phyloP scores from a whole-genome alignment of 2,888 invertebrate genomes.

The Epistrophella euchroma region DNA sequence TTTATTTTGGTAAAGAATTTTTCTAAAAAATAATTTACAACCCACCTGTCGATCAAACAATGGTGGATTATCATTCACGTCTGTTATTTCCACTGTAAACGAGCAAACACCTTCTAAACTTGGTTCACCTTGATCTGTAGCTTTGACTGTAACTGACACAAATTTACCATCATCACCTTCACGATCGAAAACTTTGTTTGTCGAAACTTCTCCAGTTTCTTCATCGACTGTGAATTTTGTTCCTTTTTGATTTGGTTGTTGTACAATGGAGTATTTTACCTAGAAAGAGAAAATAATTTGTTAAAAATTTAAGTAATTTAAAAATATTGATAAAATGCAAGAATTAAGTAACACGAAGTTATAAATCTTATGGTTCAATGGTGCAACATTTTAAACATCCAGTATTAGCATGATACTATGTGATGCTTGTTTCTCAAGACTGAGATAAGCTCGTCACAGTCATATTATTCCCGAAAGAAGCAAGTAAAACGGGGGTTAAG shows the following conservation, averaged over 20 bases:
- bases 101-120: slow-evolving; percentile 99
- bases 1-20: too few species aligned
- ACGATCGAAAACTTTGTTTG: slow-evolving; percentile 98
- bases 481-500: too few species aligned
- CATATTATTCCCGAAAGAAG: too few species aligned
- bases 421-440: too few species aligned
- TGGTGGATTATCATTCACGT: slow-evolving; percentile 98
- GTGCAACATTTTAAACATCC: too few species aligned
- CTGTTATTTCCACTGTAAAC: slow-evolving; percentile 98
- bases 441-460: too few species aligned
- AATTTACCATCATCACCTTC: slow-evolving; percentile 98
- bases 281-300: slow-evolving; percentile 70
- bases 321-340: too few species aligned
- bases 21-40: not conserved
- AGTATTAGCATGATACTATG: too few species aligned
- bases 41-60: slow-evolving; percentile 96
- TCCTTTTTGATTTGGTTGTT: slow-evolving; percentile 97
- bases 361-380: too few species aligned
- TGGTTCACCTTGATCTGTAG: slow-evolving; percentile 99
- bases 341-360: too few species aligned
- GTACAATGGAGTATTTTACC: slow-evolving; percentile 98
- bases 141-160: slow-evolving; percentile 98
- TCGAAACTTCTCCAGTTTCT: slow-evolving; percentile 96
- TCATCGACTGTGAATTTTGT: slow-evolving; percentile 98
- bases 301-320: not conserved